phyloP scores from a whole-genome alignment of 2,797 vertebrate species.

The Leptoclinus maculatus region DNA sequence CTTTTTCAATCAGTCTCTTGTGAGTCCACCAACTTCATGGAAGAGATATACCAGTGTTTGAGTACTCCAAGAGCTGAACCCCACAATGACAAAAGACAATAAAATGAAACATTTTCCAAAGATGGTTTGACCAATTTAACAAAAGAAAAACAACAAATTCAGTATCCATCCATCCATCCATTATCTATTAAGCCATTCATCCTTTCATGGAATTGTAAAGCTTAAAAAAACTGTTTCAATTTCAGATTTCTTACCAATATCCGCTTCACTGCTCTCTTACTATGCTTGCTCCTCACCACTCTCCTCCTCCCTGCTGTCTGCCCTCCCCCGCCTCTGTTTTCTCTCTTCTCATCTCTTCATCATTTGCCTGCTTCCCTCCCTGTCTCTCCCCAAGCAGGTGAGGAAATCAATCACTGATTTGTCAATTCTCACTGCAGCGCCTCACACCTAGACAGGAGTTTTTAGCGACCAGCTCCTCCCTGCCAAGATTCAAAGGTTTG shows the following conservation, averaged over 20 bases:
- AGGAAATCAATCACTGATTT: slow-evolving; percentile 72
- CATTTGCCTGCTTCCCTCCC: slow-evolving; percentile 44
- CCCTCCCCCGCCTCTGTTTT: slow-evolving; percentile 18
- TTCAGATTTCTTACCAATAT: slow-evolving; percentile 18
- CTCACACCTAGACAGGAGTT: slow-evolving; percentile 45
- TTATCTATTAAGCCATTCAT: not conserved
- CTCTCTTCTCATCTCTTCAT: slow-evolving; percentile 46
- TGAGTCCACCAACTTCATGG: not conserved
- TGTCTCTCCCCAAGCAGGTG: slow-evolving; percentile 49
- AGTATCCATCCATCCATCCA: not conserved
- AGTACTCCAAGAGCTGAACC: not conserved
- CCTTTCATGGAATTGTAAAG: not conserved
- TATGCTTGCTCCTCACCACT: slow-evolving; percentile 18
- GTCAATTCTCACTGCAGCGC: slow-evolving; percentile 53
- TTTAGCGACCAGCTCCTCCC: slow-evolving; percentile 45
- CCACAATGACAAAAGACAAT: not conserved
- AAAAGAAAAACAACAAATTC: not conserved
- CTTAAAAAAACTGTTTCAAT: not conserved
- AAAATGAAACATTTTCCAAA: not conserved
- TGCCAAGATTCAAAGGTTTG: slow-evolving; percentile 13
- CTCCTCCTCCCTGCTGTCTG: not conserved
- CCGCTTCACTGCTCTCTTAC: slow-evolving; percentile 41
- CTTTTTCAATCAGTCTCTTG: not conserved
- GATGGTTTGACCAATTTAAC: not conserved
- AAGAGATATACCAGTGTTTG: not conserved